These are phyloP conservation scores for Cabera pusaria DNA, from an alignment of 2,888 invertebrate genomes.

Conservation along the genomic window DNA sequence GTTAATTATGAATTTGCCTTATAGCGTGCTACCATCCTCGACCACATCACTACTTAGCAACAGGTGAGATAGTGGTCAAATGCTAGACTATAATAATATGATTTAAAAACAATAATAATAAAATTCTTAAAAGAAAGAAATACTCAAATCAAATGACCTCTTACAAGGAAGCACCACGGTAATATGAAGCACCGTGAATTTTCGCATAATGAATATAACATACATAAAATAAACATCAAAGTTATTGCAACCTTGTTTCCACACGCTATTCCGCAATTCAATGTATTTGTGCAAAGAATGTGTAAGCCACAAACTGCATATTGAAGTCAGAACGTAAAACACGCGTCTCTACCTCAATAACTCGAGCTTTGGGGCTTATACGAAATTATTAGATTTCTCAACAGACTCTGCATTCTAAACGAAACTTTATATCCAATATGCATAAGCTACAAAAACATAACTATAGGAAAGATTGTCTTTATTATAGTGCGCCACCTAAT, in stretches of 20 bases:
- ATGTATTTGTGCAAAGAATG: slow-evolving; percentile 17
- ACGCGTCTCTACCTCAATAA: slow-evolving; percentile 13
- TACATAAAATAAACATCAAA: slow-evolving; percentile 7
- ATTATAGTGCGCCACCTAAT: slow-evolving; percentile 8
- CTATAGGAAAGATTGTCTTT: slow-evolving; percentile 9
- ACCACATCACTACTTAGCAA: too few relatives aligned
- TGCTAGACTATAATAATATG: too few relatives aligned
- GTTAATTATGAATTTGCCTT: too few relatives aligned
- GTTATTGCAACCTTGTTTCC: slow-evolving; percentile 3
- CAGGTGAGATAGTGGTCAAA: too few relatives aligned
- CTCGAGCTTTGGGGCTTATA: slow-evolving; percentile 17
- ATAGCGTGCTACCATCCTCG: too few relatives aligned
- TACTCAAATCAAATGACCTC: too few relatives aligned
- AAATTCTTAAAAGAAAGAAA: too few relatives aligned
- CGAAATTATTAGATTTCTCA: slow-evolving; percentile 13
- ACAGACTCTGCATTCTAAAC: slow-evolving; percentile 6
- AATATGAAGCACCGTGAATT: slow-evolving; percentile 1
- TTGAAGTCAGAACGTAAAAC: slow-evolving; percentile 20
- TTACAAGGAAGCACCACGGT: slow-evolving; percentile 1
- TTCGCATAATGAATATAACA: too few relatives aligned
- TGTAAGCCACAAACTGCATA: slow-evolving; percentile 22
- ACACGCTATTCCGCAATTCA: slow-evolving; percentile 11
- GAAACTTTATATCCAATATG: slow-evolving; percentile 4
- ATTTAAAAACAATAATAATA: too few relatives aligned
- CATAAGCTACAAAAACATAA: slow-evolving; percentile 3